A percentile compares a stretch with the other conserved stretches of the same genome.
Evolutionary conservation across 2,888 invertebrate species (phyloP).

Genomic region (Lamellibrachia satsuma): DNA sequence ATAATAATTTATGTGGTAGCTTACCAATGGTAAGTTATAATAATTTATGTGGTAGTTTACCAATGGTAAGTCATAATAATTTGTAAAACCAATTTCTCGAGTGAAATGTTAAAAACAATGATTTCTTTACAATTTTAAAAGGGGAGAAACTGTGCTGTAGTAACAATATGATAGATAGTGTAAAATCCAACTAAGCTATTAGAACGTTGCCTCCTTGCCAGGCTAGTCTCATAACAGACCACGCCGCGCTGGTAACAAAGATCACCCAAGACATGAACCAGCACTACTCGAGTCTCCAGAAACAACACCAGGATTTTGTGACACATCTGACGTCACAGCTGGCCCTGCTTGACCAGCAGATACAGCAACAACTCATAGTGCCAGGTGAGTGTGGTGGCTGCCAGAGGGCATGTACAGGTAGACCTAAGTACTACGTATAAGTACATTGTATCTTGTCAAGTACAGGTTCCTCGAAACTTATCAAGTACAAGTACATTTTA

Average conservation of each 20-base stretch:
- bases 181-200: neutral
- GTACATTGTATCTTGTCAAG: too few species aligned
- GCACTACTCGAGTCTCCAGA: constrained; percentile 84
- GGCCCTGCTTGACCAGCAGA: constrained; percentile 64
- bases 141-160: neutral
- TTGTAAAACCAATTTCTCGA: neutral
- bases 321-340: constrained; percentile 76
- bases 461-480: too few species aligned
- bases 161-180: neutral
- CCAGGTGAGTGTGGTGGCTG: neutral
- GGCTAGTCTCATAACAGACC: constrained; percentile 82
- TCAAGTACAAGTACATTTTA: too few species aligned
- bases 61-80: too few species aligned
- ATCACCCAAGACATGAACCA: constrained; percentile 79
- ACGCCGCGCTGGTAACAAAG: constrained; percentile 80
- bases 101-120: neutral
- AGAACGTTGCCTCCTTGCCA: constrained; percentile 35
- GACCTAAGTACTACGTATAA: too few species aligned
- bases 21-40: too few species aligned
- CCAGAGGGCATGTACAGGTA: neutral
- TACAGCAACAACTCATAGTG: constrained; percentile 37
- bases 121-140: neutral
- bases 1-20: too few species aligned
- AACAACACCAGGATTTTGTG: constrained; percentile 95
- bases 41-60: too few species aligned